Evolutionary conservation across 2,113 vertebrate genomes (phyloP), one percentile per base, ranked within the genome.

Genomic region (Paramisgurnus dabryanus): DNA sequence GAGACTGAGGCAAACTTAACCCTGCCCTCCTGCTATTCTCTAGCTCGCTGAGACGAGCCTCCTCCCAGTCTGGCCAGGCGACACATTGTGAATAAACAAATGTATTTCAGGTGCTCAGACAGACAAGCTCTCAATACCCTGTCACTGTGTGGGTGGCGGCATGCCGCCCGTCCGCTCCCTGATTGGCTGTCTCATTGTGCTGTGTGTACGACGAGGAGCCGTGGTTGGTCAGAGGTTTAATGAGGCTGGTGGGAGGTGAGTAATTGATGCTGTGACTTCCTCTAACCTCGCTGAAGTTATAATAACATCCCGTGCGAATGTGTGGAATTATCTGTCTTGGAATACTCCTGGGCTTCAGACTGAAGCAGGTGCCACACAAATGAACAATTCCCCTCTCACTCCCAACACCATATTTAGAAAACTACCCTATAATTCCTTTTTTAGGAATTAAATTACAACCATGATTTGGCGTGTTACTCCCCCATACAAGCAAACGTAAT

Each of bases 191-290:
- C 89, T 78, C 80, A 82, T 84, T 40, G 76, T 67, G 79, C 87
- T 86, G 89, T 87, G 90, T 88, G 87, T 87, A 81, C 82, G 89
- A 87, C 88, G 87, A 87, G 84, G 84, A 85, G 87, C 87, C 87
- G 85, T 90, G 89, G 91, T 93, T 93, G 92, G 92, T 92, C 92
- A 92, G 89, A 87, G 88, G 92, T 92, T 94, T 94, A 93, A 94
- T 93, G 88, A 93, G 93, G 89, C 90, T 87, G 72, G 93, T 93
- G 92, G 93, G 93, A 93, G 92, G 92, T 93, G 92, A 93, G 92
- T 93, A 93, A 94, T 94, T 93, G 92, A 92, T 89, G 88, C 78
- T 85, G 88, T 92, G 91, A 90, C 91, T 91, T 90, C 87, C 87
- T 86, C 87, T 86, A 88, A 90, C 89, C 90, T 89, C 80, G 60